These are phyloP conservation scores for Ischnus inquisitorius DNA, from an alignment of 2,888 invertebrate genomes.

Conservation along the genomic window DNA sequence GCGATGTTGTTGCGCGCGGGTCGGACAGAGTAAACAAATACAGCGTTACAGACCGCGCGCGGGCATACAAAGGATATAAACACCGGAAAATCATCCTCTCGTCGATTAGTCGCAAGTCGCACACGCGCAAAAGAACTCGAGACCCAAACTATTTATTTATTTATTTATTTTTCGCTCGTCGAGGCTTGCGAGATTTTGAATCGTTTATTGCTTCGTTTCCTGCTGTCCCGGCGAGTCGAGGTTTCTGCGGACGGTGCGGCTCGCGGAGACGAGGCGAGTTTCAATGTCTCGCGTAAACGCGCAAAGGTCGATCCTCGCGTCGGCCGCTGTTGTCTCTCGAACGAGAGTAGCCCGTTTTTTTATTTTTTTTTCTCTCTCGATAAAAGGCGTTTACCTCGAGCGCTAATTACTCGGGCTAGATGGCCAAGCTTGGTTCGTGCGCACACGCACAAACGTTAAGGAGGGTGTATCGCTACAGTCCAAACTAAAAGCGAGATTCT, in stretches of 20 bases:
- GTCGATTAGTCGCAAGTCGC: background rate
- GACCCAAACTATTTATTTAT: background rate
- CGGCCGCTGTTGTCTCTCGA: background rate
- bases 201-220: no score
- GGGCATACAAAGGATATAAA: background rate
- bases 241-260: no score
- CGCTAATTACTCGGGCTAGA: slow-evolving; percentile 45
- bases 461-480: background rate
- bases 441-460: background rate
- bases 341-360: slow-evolving; percentile 4
- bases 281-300: slow-evolving; percentile 16
- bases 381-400: slow-evolving; percentile 56
- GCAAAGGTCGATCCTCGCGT: slow-evolving; percentile 32
- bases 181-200: no score
- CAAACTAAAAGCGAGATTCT: no score
- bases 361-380: slow-evolving; percentile 12
- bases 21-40: background rate
- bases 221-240: no score
- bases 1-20: background rate
- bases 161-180: background rate
- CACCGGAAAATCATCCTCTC: background rate
- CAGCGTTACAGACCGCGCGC: background rate
- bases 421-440: background rate
- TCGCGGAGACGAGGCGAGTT: no score
- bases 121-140: background rate